A percentile compares a stretch with the other conserved stretches of the same genome.
Conservation (phyloP, 2,797 vertebrate genomes). For the Semaprochilodus insignis region DNA sequence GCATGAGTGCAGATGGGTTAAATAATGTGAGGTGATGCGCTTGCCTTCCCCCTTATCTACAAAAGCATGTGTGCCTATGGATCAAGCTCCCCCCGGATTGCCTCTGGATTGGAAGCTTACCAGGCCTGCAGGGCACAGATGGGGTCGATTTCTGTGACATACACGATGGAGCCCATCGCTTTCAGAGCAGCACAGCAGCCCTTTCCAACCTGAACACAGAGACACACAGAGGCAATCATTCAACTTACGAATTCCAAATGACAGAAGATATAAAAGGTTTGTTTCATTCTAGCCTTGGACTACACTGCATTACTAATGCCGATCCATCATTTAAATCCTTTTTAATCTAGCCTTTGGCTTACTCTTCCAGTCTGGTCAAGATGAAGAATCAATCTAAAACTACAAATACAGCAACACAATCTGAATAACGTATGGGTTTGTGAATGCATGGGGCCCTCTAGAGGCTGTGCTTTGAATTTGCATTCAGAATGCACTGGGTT, state of each 20-base stretch:
- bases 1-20: not conserved
- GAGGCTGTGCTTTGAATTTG: conserved; percentile 12
- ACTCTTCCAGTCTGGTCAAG: not conserved
- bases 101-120: conserved; percentile 71
- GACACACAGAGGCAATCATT: not conserved
- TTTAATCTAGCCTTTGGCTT: not conserved
- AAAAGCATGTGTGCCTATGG: not conserved
- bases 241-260: not conserved
- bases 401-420: not conserved
- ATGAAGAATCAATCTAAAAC: conserved; percentile 7
- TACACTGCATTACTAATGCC: not conserved
- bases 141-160: conserved; percentile 96
- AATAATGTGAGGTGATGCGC: not conserved
- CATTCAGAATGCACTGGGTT: not conserved
- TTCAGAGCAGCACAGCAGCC: conserved; percentile 96
- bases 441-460: conserved; percentile 35
- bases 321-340: not conserved
- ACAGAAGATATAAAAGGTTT: not conserved
- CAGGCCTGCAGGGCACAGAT: conserved; percentile 98
- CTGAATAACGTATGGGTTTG: not conserved
- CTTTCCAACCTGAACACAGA: conserved; percentile 87
- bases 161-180: conserved; percentile 97
- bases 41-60: not conserved
- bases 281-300: not conserved
- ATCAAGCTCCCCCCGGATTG: not conserved